Evolutionary conservation across 2,797 vertebrate species (phyloP).

Genomic region (Sandelia bainsii): DNA sequence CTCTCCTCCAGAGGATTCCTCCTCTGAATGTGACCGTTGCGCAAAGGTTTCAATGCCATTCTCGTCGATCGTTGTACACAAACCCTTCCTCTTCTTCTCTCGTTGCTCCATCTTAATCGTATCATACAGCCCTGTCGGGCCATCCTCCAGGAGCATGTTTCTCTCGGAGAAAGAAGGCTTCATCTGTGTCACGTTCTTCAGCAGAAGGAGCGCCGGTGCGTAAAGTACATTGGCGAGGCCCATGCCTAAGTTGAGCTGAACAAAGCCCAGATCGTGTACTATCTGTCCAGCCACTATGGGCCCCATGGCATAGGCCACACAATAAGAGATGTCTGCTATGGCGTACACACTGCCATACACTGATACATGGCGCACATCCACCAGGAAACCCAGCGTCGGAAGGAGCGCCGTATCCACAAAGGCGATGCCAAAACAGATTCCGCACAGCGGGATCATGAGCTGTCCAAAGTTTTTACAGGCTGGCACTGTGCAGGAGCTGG

Average conservation of each 20-base stretch:
- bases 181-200: conserved; percentile 92
- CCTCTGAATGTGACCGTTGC: conserved; percentile 84
- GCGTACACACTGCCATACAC: conserved; percentile 98
- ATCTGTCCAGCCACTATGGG: conserved; percentile 95
- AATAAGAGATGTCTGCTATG: conserved; percentile 98
- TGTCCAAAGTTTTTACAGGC: conserved; percentile 94
- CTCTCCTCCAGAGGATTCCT: conserved; percentile 90
- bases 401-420: conserved; percentile 96
- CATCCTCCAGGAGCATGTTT: conserved; percentile 94
- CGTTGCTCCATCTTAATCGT: conserved; percentile 94
- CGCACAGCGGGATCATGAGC: conserved; percentile 94
- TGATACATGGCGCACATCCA: conserved; percentile 95
- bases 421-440: conserved; percentile 98
- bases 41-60: conserved; percentile 83
- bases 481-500: conserved; percentile 94
- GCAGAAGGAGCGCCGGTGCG: conserved; percentile 92
- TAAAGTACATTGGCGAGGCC: conserved; percentile 96
- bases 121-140: conserved; percentile 94
- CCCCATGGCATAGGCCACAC: conserved; percentile 94
- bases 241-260: conserved; percentile 96
- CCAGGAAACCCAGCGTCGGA: conserved; percentile 95
- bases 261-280: conserved; percentile 94
- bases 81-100: conserved; percentile 79
- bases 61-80: conserved; percentile 83
- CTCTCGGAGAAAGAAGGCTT: conserved; percentile 94